Evolutionary conservation across 35 echinoderm and acorn worm genomes (phyloP).

Genomic region (Chiridota heheva): DNA sequence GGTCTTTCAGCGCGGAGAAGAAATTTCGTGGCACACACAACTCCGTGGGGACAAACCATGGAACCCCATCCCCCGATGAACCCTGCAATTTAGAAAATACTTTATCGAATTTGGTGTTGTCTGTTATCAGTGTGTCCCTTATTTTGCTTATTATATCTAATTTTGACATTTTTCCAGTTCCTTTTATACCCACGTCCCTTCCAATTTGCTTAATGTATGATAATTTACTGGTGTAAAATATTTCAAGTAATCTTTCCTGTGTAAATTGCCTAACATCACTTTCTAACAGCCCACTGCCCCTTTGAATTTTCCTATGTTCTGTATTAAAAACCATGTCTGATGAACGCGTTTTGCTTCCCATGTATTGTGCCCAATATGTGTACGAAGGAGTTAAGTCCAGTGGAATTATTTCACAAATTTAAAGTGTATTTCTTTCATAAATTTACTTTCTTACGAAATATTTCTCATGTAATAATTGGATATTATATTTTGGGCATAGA

Average conservation of each 20-base stretch:
- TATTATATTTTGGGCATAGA: no score
- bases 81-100: conserved; percentile 22
- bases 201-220: not conserved
- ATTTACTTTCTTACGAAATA: no score
- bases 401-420: no score
- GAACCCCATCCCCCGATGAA: not conserved
- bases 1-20: conserved; percentile 33
- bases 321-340: conserved; percentile 3
- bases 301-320: conserved; percentile 10
- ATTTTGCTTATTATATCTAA: conserved; percentile 13
- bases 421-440: no score
- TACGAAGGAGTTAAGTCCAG: not conserved
- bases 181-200: conserved; percentile 7
- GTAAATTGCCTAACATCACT: not conserved
- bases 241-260: not conserved
- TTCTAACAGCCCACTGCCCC: not conserved
- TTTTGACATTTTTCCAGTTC: conserved; percentile 24
- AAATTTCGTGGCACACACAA: conserved; percentile 52
- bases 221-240: not conserved
- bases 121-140: not conserved
- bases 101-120: conserved; percentile 27
- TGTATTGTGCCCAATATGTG: conserved; percentile 19
- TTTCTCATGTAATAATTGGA: no score
- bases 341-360: not conserved
- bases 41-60: conserved; percentile 23